Base-by-base conservation (phyloP, 1,140 invertebrate genomes). In the Scylla paramamosain region DNA sequence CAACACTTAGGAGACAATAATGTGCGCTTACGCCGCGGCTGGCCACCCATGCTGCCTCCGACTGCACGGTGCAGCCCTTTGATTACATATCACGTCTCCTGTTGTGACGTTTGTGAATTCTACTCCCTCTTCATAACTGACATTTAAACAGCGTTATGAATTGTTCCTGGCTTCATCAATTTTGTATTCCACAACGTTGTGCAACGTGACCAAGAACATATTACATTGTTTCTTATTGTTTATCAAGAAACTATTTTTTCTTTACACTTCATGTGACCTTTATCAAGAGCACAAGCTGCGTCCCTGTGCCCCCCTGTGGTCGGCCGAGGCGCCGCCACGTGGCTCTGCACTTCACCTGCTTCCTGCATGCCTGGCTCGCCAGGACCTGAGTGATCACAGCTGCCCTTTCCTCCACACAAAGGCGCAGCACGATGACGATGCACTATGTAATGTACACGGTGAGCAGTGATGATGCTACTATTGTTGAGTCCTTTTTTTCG, bases 301-400 rank as follows among this genome's bases (percentile, higher is more conserved):
- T 8, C 12, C 67, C 4, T 77, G 67, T 77, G 4, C n/a, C 16
- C 67, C 59, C n/a, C 25, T 77, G 25, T n/a, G 20, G 12, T n/a
- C 20, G 8, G 25, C 67, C 67, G 20, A 20, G 8, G 67, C 12
- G 20, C 20, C 67, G 67, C 67, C 25, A 20, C 67, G 67, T 77
- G 67, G 16, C 4, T 77, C 1, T 77, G 67, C 67, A 0, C 20
- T 77, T n/a, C 67, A 7, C 20, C 20, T n/a, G 67, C n/a, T 7
- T n/a, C 67, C 25, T 77, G 6, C 67, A 25, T 8, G 67, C 4
- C 67, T 77, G 2, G 10, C 10, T 59, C 10, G 20, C 67, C 67
- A n/a, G n/a, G 67, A 77, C 67, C 67, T 77, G 67, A 77, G 67
- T n/a, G 67, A 77, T n/a, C 67, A 77, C 67, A 77, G 67, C 67